These are phyloP conservation scores for Eilema depressum DNA, from an alignment of 2,888 invertebrate genomes.

Conservation along the genomic window DNA sequence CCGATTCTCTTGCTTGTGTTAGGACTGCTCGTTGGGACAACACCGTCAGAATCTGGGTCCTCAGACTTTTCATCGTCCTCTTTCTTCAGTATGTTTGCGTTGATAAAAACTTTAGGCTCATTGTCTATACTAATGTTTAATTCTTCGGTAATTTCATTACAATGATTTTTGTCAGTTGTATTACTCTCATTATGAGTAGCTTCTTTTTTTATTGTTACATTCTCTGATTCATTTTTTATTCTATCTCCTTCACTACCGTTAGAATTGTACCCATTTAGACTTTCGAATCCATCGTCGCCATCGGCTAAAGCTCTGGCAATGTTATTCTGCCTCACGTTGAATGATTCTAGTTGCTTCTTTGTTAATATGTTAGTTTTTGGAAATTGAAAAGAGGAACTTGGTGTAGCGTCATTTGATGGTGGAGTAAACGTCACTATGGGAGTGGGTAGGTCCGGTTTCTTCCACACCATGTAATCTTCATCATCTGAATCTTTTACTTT, in stretches of 20 bases:
- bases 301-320: slow-evolving; percentile 73
- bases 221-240: slow-evolving; percentile 48
- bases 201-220: slow-evolving; percentile 51
- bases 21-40: slow-evolving; percentile 69
- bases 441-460: slow-evolving; percentile 73
- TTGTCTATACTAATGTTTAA: slow-evolving; percentile 25
- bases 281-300: slow-evolving; percentile 95
- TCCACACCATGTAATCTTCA: slow-evolving; percentile 84
- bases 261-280: slow-evolving; percentile 93
- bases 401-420: slow-evolving; percentile 71
- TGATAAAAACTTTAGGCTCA: slow-evolving; percentile 31
- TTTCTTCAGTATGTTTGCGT: slow-evolving; percentile 63
- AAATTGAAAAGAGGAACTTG: slow-evolving; percentile 68
- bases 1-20: slow-evolving; percentile 70
- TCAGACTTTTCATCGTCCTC: slow-evolving; percentile 79
- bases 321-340: slow-evolving; percentile 73
- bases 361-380: slow-evolving; percentile 73
- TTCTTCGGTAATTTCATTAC: slow-evolving; percentile 29
- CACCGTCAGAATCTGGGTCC: slow-evolving; percentile 74
- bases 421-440: slow-evolving; percentile 83
- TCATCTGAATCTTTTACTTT: slow-evolving; percentile 83
- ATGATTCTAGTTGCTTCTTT: slow-evolving; percentile 81
- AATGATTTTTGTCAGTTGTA: slow-evolving; percentile 53
- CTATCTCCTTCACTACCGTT: slow-evolving; percentile 87
- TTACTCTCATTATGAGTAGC: slow-evolving; percentile 46